Percentiles rank a stretch among this genome's conserved stretches.
These are phyloP conservation scores for Callinectes sapidus DNA, from an alignment of 2,888 invertebrate species.

Conservation along the genomic window DNA sequence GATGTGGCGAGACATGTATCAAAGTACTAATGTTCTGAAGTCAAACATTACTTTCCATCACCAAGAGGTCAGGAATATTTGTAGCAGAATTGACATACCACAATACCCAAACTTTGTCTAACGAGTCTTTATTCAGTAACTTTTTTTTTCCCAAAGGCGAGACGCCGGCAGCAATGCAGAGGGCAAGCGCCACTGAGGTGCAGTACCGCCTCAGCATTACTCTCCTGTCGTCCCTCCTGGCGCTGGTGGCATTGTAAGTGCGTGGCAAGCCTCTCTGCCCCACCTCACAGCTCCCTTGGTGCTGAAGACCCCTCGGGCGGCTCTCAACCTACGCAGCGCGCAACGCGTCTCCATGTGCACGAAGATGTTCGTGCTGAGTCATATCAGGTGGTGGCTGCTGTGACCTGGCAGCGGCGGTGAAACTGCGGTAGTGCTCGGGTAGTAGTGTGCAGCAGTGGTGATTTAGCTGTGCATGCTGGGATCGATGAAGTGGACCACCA, in stretches of 20 bases:
- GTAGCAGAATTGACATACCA: background rate
- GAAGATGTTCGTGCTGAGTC: conserved; percentile 1
- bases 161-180: conserved; percentile 72
- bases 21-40: background rate
- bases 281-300: background rate
- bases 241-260: conserved; percentile 54
- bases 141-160: conserved; percentile 55
- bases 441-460: background rate
- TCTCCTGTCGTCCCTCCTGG: conserved; percentile 50
- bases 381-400: conserved; percentile 8
- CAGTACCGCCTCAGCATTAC: conserved; percentile 60
- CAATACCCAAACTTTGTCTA: background rate
- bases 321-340: background rate
- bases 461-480: background rate
- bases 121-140: background rate
- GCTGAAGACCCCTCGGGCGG: background rate
- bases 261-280: background rate
- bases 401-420: background rate
- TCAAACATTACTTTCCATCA: background rate
- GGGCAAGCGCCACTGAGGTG: conserved; percentile 63
- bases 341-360: background rate
- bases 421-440: background rate
- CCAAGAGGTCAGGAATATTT: background rate
- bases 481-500: background rate
- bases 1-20: background rate